Percentiles rank a stretch among this genome's conserved stretches.
These are phyloP conservation scores for Maniola hyperantus DNA, from an alignment of 2,888 invertebrate genomes.

Conservation along the genomic window DNA sequence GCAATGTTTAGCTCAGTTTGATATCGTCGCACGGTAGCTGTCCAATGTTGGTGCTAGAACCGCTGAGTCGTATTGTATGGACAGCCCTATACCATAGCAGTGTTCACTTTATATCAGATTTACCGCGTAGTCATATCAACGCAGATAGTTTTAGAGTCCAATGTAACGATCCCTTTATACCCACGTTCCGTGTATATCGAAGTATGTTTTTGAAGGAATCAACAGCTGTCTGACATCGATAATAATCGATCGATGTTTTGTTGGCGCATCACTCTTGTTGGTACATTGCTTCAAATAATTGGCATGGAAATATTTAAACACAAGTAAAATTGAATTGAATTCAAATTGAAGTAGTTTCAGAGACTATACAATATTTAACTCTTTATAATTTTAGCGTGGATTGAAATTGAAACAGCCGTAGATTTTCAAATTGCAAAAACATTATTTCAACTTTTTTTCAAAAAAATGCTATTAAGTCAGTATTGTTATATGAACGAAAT, in stretches of 20 bases:
- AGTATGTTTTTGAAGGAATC: conserved; percentile 53
- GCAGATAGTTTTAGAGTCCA: conserved; percentile 58
- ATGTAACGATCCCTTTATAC: conserved; percentile 55
- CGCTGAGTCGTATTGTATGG: conserved; percentile 26
- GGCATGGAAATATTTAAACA: neutral
- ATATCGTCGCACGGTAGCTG: no score
- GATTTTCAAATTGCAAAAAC: no score
- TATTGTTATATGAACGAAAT: no score
- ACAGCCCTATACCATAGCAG: conserved; percentile 48
- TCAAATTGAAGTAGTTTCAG: no score
- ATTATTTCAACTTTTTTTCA: no score
- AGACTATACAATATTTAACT: no score
- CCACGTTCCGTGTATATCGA: conserved; percentile 39
- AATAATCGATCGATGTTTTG: conserved; percentile 2
- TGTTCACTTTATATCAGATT: conserved; percentile 65
- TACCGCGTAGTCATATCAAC: conserved; percentile 70
- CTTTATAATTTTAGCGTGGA: no score
- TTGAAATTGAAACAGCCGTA: no score
- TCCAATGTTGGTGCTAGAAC: no score
- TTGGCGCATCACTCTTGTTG: conserved; percentile 20
- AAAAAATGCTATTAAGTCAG: no score
- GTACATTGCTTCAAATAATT: neutral
- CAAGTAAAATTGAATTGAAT: no score
- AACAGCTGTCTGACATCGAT: conserved; percentile 57
- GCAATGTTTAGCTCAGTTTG: no score